These are phyloP conservation scores for Goniozus legneri DNA, from an alignment of 1,140 invertebrate genomes.

Conservation along the genomic window DNA sequence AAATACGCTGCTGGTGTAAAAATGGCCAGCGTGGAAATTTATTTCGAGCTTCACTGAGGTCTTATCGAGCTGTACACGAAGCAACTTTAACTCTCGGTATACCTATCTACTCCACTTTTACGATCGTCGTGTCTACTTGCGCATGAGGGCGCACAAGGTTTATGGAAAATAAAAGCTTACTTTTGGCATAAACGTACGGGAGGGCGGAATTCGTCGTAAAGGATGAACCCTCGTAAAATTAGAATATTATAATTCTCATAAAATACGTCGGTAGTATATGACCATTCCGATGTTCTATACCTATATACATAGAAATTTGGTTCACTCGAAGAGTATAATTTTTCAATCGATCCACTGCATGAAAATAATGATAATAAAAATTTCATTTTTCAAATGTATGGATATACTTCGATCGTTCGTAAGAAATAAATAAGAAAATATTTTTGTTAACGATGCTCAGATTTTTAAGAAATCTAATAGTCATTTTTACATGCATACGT, in stretches of 20 bases:
- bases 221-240: slow-evolving; percentile 34
- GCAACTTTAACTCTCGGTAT: slow-evolving; percentile 23
- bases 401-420: no score
- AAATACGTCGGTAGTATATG: slow-evolving; percentile 22
- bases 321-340: no score
- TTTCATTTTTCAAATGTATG: no score
- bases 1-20: no score
- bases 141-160: slow-evolving; percentile 23
- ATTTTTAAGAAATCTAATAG: no score
- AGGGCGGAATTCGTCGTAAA: slow-evolving; percentile 23
- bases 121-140: slow-evolving; percentile 16
- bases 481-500: no score
- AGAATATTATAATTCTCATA: slow-evolving; percentile 41
- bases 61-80: slow-evolving; percentile 19
- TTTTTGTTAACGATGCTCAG: no score
- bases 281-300: no score
- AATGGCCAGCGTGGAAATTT: slow-evolving; percentile 13
- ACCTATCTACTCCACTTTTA: slow-evolving; percentile 22
- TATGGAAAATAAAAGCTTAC: slow-evolving; percentile 39
- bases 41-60: slow-evolving; percentile 11
- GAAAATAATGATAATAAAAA: no score
- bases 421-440: no score
- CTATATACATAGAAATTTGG: no score
- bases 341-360: no score
- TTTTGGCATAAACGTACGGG: slow-evolving; percentile 23